phyloP scores from a whole-genome alignment of 2,888 invertebrate species.

The Drosophila setosimentum region DNA sequence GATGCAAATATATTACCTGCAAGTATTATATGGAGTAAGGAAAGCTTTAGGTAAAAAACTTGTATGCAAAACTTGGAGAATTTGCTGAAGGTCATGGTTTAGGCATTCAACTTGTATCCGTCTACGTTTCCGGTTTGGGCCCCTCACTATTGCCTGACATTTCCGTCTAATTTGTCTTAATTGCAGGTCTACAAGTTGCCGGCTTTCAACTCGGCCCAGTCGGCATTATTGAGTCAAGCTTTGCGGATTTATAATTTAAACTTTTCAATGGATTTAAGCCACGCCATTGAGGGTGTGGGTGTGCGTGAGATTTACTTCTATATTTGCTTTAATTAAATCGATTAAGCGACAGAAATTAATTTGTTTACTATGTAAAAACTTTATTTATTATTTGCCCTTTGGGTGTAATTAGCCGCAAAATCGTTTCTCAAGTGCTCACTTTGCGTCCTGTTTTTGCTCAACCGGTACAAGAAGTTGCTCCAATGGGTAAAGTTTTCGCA shows the following conservation, averaged over 20 bases:
- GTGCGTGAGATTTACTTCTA: neutral
- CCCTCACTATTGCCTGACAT: constrained; percentile 50
- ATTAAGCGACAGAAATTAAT: constrained; percentile 40
- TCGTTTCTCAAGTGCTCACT: constrained; percentile 63
- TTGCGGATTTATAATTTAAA: constrained; percentile 35
- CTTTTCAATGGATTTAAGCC: constrained; percentile 60
- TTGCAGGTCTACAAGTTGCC: constrained; percentile 39
- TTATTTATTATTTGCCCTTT: constrained; percentile 70
- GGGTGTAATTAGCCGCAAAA: constrained; percentile 71
- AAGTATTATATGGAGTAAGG: constrained; percentile 2
- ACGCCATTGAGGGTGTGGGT: constrained; percentile 51
- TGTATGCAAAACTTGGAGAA: constrained; percentile 20
- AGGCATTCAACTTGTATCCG: constrained; percentile 54
- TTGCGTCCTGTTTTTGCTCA: constrained; percentile 25
- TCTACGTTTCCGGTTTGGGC: constrained; percentile 31
- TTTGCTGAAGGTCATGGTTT: constrained; percentile 56
- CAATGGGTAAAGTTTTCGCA: constrained; percentile 44
- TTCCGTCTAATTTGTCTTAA: constrained; percentile 77
- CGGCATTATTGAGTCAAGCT: constrained; percentile 64
- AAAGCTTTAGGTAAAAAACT: constrained; percentile 4
- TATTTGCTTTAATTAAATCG: constrained; percentile 22
- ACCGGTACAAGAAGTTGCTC: constrained; percentile 10
- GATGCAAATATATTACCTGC: constrained; percentile 52
- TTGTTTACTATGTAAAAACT: constrained; percentile 43
- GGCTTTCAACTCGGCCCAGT: constrained; percentile 20